Conservation (phyloP, 2,797 vertebrate species). For the Pseudomugil tenellus region DNA sequence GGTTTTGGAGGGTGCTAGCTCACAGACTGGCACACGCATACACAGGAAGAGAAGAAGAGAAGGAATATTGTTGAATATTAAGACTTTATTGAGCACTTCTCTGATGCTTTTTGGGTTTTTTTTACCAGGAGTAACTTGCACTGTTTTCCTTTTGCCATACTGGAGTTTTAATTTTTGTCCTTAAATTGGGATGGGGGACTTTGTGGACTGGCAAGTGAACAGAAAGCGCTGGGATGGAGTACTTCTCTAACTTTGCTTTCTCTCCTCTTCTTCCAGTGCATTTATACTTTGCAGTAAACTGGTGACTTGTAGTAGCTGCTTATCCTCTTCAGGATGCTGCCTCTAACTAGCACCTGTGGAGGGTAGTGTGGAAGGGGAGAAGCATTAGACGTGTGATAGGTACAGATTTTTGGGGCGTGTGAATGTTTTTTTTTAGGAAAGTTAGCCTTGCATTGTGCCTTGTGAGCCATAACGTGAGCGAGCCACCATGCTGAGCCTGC, state of each 20-base stretch:
- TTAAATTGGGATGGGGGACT: slow-evolving; percentile 55
- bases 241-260: slow-evolving; percentile 61
- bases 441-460: slow-evolving; percentile 57
- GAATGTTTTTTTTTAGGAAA: slow-evolving; percentile 22
- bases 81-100: slow-evolving; percentile 59
- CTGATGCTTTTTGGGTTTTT: slow-evolving; percentile 15
- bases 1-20: slow-evolving; percentile 68
- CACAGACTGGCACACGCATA: slow-evolving; percentile 71
- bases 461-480: slow-evolving; percentile 56
- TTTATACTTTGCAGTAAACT: slow-evolving; percentile 40
- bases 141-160: slow-evolving; percentile 30
- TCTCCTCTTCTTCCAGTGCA: slow-evolving; percentile 30
- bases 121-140: slow-evolving; percentile 46
- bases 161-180: slow-evolving; percentile 56
- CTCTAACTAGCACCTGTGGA: slow-evolving; percentile 59
- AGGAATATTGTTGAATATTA: slow-evolving; percentile 71
- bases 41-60: slow-evolving; percentile 76
- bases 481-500: slow-evolving; percentile 93
- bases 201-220: slow-evolving; percentile 69
- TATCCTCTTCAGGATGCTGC: slow-evolving; percentile 49
- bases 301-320: slow-evolving; percentile 37
- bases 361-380: slow-evolving; percentile 40
- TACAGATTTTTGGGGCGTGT: slow-evolving; percentile 2
- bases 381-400: slow-evolving; percentile 17
- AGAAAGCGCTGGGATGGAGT: slow-evolving; percentile 51